These are phyloP conservation scores for Dromiciops gliroides DNA, from an alignment of 2,113 vertebrate species.

Conservation along the genomic window DNA sequence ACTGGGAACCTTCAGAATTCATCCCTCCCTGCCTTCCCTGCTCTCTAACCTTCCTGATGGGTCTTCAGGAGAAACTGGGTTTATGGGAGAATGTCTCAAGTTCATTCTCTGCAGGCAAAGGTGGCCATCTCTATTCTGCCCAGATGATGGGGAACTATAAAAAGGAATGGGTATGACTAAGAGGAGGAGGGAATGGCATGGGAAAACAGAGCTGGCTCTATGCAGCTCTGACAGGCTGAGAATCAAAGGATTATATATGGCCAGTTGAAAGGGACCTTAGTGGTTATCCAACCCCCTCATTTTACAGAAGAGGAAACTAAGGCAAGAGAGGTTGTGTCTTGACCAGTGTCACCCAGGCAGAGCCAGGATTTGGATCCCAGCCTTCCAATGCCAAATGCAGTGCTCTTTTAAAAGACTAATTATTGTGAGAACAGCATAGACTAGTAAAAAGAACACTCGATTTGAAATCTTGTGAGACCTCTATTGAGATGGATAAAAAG, in stretches of 20 bases:
- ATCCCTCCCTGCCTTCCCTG: background rate
- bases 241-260: background rate
- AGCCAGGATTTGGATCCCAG: background rate
- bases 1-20: background rate
- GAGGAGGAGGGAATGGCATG: background rate
- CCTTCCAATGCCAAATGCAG: background rate
- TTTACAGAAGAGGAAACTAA: background rate
- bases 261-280: background rate
- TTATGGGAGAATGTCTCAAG: background rate
- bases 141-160: background rate
- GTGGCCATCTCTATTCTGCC: background rate
- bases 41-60: background rate
- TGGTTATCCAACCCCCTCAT: background rate
- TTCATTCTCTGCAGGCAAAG: background rate
- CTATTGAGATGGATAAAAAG: background rate
- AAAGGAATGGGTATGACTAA: background rate
- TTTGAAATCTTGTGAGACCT: background rate
- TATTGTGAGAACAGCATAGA: background rate
- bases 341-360: background rate
- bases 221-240: background rate
- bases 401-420: background rate
- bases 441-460: background rate
- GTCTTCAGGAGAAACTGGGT: background rate
- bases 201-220: background rate
- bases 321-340: background rate